Conservation (phyloP, 92 coral and sea anemone genomes). For the Ricordea florida region DNA sequence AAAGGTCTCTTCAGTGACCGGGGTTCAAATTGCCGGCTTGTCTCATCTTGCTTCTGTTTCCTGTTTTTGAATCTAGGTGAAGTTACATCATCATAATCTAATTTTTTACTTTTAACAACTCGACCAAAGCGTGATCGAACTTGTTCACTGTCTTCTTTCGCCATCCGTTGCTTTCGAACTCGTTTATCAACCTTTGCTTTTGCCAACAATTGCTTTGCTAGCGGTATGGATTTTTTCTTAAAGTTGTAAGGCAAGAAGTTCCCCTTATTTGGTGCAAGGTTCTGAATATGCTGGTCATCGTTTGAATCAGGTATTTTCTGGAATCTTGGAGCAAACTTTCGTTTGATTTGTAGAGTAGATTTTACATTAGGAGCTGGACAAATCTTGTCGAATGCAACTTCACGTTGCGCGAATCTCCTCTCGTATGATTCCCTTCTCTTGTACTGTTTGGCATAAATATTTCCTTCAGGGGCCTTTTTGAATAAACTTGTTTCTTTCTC, state of each 20-base stretch:
- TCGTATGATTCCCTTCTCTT: constrained; percentile 94
- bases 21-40: not conserved
- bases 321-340: constrained; percentile 75
- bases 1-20: constrained; percentile 60
- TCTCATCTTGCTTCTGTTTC: constrained; percentile 23
- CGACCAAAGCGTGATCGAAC: constrained; percentile 98
- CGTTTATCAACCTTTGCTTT: constrained; percentile 87
- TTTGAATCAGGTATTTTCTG: constrained; percentile 19
- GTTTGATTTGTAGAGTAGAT: constrained; percentile 64
- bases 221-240: constrained; percentile 65
- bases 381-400: constrained; percentile 18
- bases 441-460: constrained; percentile 91
- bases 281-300: not conserved
- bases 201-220: constrained; percentile 92
- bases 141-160: constrained; percentile 43
- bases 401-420: constrained; percentile 70
- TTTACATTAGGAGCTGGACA: constrained; percentile 57
- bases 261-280: not conserved
- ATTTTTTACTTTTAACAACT: constrained; percentile 91
- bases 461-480: constrained; percentile 31
- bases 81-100: constrained; percentile 91
- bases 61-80: constrained; percentile 58
- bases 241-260: not conserved
- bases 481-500: constrained; percentile 5
- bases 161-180: constrained; percentile 20